Percentiles rank a stretch among this genome's conserved stretches.
Conservation (phyloP, 53 echinoderm and acorn worm species). For the Echinarachnius parma region DNA sequence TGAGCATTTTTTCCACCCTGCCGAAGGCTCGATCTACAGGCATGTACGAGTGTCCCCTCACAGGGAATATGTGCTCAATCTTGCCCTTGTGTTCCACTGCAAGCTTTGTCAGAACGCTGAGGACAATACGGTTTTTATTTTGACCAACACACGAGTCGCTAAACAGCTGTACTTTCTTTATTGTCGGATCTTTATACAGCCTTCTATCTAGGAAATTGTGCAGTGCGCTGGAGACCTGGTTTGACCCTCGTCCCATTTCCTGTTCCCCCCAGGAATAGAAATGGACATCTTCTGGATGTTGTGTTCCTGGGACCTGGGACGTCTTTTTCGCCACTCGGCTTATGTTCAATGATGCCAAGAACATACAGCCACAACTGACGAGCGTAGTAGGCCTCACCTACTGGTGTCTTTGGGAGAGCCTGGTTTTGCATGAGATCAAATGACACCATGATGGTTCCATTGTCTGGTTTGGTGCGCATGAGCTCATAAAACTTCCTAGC, state of each 20-base stretch:
- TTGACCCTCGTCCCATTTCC: constrained; percentile 41
- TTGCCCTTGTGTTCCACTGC: too few relatives aligned
- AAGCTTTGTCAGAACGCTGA: too few relatives aligned
- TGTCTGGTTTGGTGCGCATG: too few relatives aligned
- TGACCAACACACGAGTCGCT: too few relatives aligned
- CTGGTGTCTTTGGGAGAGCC: constrained; percentile 50
- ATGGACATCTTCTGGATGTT: constrained; percentile 35
- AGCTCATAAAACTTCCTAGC: too few relatives aligned
- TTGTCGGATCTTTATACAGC: constrained; percentile 3
- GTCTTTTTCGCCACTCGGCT: background rate
- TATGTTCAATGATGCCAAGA: constrained; percentile 45
- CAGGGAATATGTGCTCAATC: too few relatives aligned
- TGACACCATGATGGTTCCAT: constrained; percentile 46
- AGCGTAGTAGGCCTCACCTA: constrained; percentile 58
- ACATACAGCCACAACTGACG: constrained; percentile 58
- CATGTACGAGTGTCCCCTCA: too few relatives aligned
- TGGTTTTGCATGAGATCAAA: constrained; percentile 65
- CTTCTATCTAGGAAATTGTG: constrained; percentile 12
- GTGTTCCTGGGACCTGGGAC: constrained; percentile 28
- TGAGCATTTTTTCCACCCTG: too few relatives aligned
- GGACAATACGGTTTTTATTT: too few relatives aligned
- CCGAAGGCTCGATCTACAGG: too few relatives aligned
- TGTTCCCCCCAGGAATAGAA: constrained; percentile 59
- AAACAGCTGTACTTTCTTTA: constrained; percentile 5
- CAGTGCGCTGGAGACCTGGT: constrained; percentile 47